Percentiles rank a stretch among this genome's conserved stretches.
phyloP scores from a whole-genome alignment of 2,888 invertebrate genomes.

The Drosophila quinaria region DNA sequence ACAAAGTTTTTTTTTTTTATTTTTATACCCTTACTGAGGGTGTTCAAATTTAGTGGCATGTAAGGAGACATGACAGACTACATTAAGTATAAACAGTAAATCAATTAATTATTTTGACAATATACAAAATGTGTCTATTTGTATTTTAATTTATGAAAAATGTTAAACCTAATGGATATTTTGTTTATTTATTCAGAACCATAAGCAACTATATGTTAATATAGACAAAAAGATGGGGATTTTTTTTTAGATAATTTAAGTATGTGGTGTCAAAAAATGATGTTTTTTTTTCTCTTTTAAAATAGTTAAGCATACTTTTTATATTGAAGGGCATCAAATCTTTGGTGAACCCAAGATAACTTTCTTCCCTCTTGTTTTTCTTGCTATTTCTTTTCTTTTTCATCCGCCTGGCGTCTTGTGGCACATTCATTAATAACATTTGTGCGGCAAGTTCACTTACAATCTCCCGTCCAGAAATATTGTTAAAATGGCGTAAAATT shows the following conservation, averaged over 20 bases:
- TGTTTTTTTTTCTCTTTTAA: too few relatives aligned
- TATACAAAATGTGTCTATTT: too few relatives aligned
- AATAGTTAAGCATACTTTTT: too few relatives aligned
- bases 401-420: slow-evolving; percentile 29
- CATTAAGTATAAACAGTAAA: neutral
- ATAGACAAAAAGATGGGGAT: too few relatives aligned
- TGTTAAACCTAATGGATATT: too few relatives aligned
- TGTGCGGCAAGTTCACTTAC: slow-evolving; percentile 40
- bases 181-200: too few relatives aligned
- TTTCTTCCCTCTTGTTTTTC: slow-evolving; percentile 3
- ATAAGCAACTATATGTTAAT: too few relatives aligned
- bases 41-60: neutral
- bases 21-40: neutral
- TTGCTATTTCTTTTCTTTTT: slow-evolving; percentile 13
- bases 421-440: slow-evolving; percentile 79
- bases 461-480: slow-evolving; percentile 59
- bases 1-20: slow-evolving; percentile 34
- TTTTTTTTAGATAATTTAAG: too few relatives aligned
- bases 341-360: neutral
- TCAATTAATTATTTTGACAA: neutral
- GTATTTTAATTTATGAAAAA: too few relatives aligned
- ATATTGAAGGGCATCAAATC: neutral
- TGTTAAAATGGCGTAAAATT: slow-evolving; percentile 82
- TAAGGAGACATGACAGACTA: neutral
- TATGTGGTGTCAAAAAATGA: too few relatives aligned